Conservation (phyloP, 2,113 vertebrate genomes). For the Gallinago undulata region DNA sequence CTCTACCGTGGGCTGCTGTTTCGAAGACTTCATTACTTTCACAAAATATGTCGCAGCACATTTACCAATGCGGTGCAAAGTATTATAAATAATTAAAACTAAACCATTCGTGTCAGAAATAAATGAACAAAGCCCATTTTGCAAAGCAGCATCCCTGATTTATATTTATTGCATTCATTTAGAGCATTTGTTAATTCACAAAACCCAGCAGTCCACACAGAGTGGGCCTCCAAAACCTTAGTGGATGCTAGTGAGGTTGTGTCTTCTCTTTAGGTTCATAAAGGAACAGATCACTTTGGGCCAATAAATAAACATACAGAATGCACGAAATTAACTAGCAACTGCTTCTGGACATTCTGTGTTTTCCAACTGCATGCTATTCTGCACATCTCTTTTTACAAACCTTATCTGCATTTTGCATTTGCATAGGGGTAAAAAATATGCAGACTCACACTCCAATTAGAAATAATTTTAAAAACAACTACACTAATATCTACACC, state of each 20-base stretch:
- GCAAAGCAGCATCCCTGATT: slow-evolving; percentile 51
- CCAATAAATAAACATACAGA: background rate
- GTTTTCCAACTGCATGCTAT: background rate
- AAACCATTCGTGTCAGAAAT: slow-evolving; percentile 63
- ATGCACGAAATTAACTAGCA: background rate
- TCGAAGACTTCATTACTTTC: slow-evolving; percentile 31
- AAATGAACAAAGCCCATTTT: slow-evolving; percentile 63
- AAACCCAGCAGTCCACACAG: background rate
- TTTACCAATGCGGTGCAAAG: slow-evolving; percentile 35
- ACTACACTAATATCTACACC: background rate
- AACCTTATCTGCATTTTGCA: background rate
- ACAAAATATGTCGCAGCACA: slow-evolving; percentile 35
- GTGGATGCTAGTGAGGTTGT: background rate
- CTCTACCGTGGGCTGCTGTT: background rate
- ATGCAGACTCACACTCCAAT: slow-evolving; percentile 33
- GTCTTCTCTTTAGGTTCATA: background rate
- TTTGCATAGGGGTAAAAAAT: background rate
- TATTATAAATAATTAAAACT: slow-evolving; percentile 68
- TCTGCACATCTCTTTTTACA: background rate
- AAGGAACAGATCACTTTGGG: background rate
- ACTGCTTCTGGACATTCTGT: background rate
- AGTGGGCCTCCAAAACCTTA: background rate
- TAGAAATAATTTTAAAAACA: slow-evolving; percentile 12
- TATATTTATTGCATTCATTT: slow-evolving; percentile 57
- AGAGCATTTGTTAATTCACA: slow-evolving; percentile 46